Percentiles rank a stretch among this genome's conserved stretches.
phyloP scores from a whole-genome alignment of 2,797 vertebrate genomes.

The Acanthis flammea region DNA sequence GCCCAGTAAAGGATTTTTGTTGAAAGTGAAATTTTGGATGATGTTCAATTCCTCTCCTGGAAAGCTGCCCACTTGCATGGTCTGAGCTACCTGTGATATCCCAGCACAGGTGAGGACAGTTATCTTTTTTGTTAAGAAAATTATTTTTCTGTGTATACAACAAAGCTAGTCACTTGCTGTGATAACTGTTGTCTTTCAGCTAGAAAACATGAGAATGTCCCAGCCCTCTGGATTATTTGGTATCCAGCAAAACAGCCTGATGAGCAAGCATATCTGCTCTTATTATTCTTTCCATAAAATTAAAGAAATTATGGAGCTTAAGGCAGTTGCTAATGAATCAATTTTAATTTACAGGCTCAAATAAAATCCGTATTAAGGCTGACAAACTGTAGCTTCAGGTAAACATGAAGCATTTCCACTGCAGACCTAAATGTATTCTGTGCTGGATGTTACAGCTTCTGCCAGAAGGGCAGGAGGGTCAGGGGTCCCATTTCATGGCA shows the following conservation, averaged over 20 bases:
- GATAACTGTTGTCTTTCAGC: background rate
- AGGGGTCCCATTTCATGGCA: background rate
- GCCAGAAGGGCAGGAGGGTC: background rate
- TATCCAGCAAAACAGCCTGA: background rate
- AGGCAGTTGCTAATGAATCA: constrained; percentile 61
- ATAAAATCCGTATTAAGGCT: constrained; percentile 62
- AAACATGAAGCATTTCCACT: constrained; percentile 19
- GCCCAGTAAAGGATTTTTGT: background rate
- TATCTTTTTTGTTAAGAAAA: background rate
- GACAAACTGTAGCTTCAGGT: constrained; percentile 53
- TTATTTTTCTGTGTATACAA: background rate
- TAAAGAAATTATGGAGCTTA: constrained; percentile 40
- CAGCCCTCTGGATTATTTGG: constrained; percentile 3
- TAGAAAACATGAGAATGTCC: background rate
- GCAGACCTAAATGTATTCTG: constrained; percentile 17
- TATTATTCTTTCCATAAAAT: constrained; percentile 51
- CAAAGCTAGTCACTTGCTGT: background rate
- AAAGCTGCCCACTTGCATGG: background rate
- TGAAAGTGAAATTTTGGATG: constrained; percentile 21
- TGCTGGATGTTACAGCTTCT: background rate
- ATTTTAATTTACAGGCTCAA: constrained; percentile 66
- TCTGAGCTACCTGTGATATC: background rate
- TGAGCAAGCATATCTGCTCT: background rate
- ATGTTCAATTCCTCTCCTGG: constrained; percentile 9
- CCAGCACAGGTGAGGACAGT: background rate